Base-by-base conservation (phyloP, 2,113 vertebrate species). In the Jaculus jaculus region DNA sequence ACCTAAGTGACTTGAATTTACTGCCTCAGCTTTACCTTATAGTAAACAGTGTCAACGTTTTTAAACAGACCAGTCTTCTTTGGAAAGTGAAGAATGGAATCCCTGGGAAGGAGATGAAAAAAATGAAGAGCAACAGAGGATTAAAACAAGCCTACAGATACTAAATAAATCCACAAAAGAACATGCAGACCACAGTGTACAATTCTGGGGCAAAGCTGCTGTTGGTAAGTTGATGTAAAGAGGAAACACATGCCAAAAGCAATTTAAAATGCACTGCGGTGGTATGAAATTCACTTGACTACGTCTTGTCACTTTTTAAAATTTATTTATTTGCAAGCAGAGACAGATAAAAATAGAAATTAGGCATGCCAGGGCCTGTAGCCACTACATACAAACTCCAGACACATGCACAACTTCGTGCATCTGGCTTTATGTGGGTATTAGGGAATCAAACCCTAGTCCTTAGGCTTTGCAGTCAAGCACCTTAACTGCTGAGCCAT, bases 191-290 rank as follows among this genome's bases (percentile, higher is more conserved):
- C 96, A 99, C 79, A 98, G 79, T 92, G 98, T 99, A 34, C 99
- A 99, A 94, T 99, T 99, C 10, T 99, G 99, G 99, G 99, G 99
- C 17, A 99, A 99, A 98, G 99, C 99, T 95, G 99, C 99, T 69
- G 98, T 99, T 95, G 99, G 99, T 99, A 96, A 98, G 98, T 96
- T 68, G 39, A 0, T 34, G 13, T 75, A 4, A 63, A 92, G 18
- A 73, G 37, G 58, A 71, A 68, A 83, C 32, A 72, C 16, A 7
- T 39, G 13, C 82, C 66, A 87, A 87, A 91, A 42, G 20, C n/a
- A 89, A 23, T 68, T 3, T 42, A 30, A 89, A 80, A 51, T 81
- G 47, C 12, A 66, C 37, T 66, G 2, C 39, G 6, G 51, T 28
- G 32, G 63, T 47, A 34, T 6, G 54, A 54, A 82, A 81, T 65